Evolutionary conservation across 2,113 vertebrate genomes (phyloP), one percentile per base, ranked within the genome.

Genomic region (Formicarius rufipectus): DNA sequence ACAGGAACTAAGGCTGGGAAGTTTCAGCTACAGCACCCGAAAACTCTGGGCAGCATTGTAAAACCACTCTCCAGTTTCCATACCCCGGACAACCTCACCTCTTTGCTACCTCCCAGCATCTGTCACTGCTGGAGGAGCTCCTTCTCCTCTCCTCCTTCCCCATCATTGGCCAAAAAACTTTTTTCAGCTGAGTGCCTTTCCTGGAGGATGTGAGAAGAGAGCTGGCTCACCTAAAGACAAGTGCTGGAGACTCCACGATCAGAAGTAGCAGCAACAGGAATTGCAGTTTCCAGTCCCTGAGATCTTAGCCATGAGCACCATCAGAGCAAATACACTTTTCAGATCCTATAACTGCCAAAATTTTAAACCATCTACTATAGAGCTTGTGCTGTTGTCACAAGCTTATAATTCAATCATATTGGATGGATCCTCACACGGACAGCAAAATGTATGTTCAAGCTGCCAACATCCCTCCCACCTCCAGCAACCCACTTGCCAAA

Each of bases 401-500:
- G 60, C 49, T 82, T 87, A 7, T 23, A 77, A 92, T 64, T 77
- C 71, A 77, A 77, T 91, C 68, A 68, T 53, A 44, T 25, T 18
- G 72, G 78, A 87, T 6, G 4, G 85, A 64, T 81, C 86, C 69
- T 93, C 56, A 72, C 56, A 67, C 0, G 50, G 87, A 90, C 37
- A 79, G 60, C 64, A 86, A 76, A 94, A 88, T 31, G 59, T 42
- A 77, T 0, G 8, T 53, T 84, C 60, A 50, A 81, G 73, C 35
- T 78, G 89, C 94, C 91, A 85, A 77, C 3, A 10, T 31, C 56
- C 56, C 73, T 96, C 93, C 73, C 52, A 74, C 33, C 91, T 76
- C 71, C 75, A 73, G 66, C 91, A 83, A 47, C 30, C 59, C 39
- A 14, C 75, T 88, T 93, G 95, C 93, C 93, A 95, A 96, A 92